phyloP scores from a whole-genome alignment of 64 coral and sea anemone genomes.

The Actinia tenebrosa region DNA sequence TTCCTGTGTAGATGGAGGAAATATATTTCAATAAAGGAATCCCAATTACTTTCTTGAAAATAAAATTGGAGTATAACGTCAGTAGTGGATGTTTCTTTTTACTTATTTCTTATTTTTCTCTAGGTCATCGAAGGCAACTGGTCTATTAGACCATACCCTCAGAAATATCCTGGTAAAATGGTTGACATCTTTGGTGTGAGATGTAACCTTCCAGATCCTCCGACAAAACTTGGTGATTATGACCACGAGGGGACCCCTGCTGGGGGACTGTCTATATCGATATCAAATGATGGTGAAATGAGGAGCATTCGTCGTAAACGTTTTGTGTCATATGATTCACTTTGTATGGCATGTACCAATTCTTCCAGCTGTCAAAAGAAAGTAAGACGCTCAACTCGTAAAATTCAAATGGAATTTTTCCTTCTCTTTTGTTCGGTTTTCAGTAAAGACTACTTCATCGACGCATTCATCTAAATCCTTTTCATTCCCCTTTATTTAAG shows the following conservation, averaged over 20 bases:
- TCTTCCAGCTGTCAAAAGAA: background rate
- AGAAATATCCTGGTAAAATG: conserved; percentile 26
- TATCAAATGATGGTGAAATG: background rate
- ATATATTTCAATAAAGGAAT: too few relatives aligned
- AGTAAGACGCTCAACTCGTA: background rate
- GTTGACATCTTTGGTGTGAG: conserved; percentile 46
- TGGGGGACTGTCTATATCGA: conserved; percentile 8
- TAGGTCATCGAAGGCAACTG: conserved; percentile 29
- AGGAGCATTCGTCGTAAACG: background rate
- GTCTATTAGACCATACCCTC: conserved; percentile 13
- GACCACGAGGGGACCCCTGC: conserved; percentile 25
- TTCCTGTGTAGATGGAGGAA: too few relatives aligned
- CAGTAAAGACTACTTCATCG: too few relatives aligned
- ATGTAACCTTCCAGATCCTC: conserved; percentile 46
- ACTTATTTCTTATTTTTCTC: background rate
- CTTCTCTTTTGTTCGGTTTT: too few relatives aligned
- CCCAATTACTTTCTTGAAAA: too few relatives aligned
- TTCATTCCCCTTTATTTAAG: background rate
- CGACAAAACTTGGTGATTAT: conserved; percentile 13
- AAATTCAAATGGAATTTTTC: too few relatives aligned
- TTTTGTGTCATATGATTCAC: background rate
- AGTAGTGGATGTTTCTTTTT: background rate
- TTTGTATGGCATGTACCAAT: background rate
- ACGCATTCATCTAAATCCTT: too few relatives aligned
- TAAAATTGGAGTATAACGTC: too few relatives aligned